phyloP scores from a whole-genome alignment of 2,797 vertebrate genomes.

The Leontocebus nigricollis region DNA sequence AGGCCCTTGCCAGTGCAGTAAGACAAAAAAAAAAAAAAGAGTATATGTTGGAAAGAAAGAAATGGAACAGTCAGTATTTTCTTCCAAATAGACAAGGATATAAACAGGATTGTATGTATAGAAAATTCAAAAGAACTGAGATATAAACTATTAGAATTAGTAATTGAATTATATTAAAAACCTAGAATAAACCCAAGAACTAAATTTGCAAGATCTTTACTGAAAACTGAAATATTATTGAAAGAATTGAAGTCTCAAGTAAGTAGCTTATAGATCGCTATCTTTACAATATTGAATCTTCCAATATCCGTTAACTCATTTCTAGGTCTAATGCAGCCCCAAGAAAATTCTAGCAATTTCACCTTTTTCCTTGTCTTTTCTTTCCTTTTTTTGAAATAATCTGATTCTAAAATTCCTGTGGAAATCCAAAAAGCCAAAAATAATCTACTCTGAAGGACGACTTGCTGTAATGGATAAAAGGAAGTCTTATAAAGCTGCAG shows the following conservation, averaged over 20 bases:
- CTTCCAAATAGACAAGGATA: background rate
- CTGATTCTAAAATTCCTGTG: background rate
- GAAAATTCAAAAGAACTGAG: background rate
- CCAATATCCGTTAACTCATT: background rate
- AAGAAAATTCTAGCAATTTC: background rate
- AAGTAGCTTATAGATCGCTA: background rate
- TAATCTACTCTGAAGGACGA: background rate
- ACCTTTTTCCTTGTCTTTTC: background rate
- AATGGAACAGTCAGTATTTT: slow-evolving; percentile 11
- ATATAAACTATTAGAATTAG: slow-evolving; percentile 31
- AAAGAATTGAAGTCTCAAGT: background rate
- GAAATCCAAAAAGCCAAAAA: background rate
- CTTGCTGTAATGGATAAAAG: background rate
- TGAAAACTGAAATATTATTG: background rate
- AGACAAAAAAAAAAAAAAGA: background rate
- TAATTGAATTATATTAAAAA: background rate
- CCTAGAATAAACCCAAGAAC: slow-evolving; percentile 12
- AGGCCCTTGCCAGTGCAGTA: background rate
- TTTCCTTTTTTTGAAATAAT: background rate
- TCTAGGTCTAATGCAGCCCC: background rate
- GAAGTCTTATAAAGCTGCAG: background rate
- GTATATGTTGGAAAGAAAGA: slow-evolving; percentile 22
- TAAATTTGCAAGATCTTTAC: background rate
- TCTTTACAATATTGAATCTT: background rate
- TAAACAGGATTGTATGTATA: background rate